Evolutionary conservation across 1,140 invertebrate species (phyloP), one percentile per base, ranked within the genome.

Genomic region (Harlomillsia oculata): DNA sequence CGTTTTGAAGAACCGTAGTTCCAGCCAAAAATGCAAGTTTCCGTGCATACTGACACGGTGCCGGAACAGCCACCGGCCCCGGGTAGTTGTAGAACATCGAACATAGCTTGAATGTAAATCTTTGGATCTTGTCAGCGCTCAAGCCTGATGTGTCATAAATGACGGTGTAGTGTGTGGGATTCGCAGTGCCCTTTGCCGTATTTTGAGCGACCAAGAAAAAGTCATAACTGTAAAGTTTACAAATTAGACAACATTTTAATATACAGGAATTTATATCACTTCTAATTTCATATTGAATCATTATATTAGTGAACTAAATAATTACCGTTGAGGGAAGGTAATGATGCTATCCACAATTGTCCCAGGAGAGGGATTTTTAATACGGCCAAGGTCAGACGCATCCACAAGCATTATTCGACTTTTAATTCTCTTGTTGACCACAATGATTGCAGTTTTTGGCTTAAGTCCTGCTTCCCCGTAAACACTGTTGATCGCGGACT

Each of bases 81-180:
- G 73, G 70, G 78, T 82, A 90, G 70, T 92, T 92, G 67, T 79
- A 92, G 62, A 91, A 92, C 70, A 89, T 72, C 64, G 91, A 87
- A 0, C 80, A 82, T 65, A 90, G 70, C 69, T 89, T 90, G 65
- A 84, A 92, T 0, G 87, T 77, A 1, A 92, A 64, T 11, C 79
- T 67, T 68, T 93, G 89, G 5, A 89, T 67, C 50, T 78, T 74
- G 55, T 87, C 83, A 0, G 83, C 74, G 28, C 69, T 65, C 3
- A 87, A 68, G 0, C 75, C 75, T 6, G 78, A 71, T 6, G 68
- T 77, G 63, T 89, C 85, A 37, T 77, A 69, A 2, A 92, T 75
- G 0, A 92, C 78, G 62, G 84, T 87, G 67, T 89, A 93, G 23
- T 79, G 78, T 0, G 87, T 89, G 0, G 89, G 89, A 1, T 80